Evolutionary conservation across 1,140 invertebrate genomes (phyloP).

Genomic region (Drosophila virilis): DNA sequence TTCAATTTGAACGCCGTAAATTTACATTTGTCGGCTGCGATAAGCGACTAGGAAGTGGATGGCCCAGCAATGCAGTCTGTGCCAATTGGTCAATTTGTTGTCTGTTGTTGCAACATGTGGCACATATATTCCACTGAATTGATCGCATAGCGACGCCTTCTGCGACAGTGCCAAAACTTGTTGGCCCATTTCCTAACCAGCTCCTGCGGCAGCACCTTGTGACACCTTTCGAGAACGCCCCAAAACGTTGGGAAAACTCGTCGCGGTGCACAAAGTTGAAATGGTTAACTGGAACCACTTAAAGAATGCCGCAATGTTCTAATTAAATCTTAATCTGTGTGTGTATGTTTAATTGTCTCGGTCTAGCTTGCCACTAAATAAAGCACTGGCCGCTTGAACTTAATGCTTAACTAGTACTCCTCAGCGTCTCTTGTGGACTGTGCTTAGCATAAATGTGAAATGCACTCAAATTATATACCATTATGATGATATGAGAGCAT

Average conservation of each 20-base stretch:
- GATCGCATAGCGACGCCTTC: not conserved
- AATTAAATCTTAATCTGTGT: constrained; percentile 72
- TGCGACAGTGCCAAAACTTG: constrained; percentile 16
- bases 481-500: constrained; percentile 49
- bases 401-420: constrained; percentile 31
- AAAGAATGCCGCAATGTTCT: constrained; percentile 71
- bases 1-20: constrained; percentile 56
- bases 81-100: constrained; percentile 27
- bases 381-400: constrained; percentile 62
- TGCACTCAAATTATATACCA: constrained; percentile 45
- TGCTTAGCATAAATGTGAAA: constrained; percentile 48
- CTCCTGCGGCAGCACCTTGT: constrained; percentile 23
- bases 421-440: not conserved
- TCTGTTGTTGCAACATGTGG: constrained; percentile 31
- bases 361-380: constrained; percentile 9
- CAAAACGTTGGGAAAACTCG: constrained; percentile 10
- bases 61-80: constrained; percentile 3
- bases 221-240: constrained; percentile 1
- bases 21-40: constrained; percentile 30
- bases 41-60: constrained; percentile 9
- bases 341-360: constrained; percentile 14
- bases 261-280: not conserved
- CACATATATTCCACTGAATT: constrained; percentile 1
- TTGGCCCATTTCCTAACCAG: constrained; percentile 35
- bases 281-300: constrained; percentile 23